Evolutionary conservation across 2,888 invertebrate genomes (phyloP), one percentile per base, ranked within the genome.

Genomic region (Agrotis ipsilon): DNA sequence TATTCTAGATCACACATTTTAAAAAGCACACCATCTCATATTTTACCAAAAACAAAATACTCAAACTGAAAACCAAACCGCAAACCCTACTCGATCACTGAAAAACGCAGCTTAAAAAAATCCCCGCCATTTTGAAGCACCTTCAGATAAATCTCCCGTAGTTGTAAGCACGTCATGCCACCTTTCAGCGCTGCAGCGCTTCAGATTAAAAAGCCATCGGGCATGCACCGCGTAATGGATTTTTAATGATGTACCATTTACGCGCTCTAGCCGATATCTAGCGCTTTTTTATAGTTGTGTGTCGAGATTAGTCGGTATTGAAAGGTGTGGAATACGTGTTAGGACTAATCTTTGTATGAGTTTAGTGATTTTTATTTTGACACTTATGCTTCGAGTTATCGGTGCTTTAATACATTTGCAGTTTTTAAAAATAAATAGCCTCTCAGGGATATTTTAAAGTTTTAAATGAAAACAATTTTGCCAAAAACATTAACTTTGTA

Each of bases 151-250:
- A 81, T 74, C 83, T 51, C 48, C 21, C 74, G 55, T 75, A 73
- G 65, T 71, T 65, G 67, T 68, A 66, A 76, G 67, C 63, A 70
- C 72, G 62, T 75, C 75, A 72, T 73, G 73, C 49, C 60, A 80
- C 75, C 69, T 69, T 79, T 78, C 73, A 83, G 75, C 81, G 68
- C 63, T 82, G 79, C 82, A 78, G 51, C 64, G 79, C 72, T 73
- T 76, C 76, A 90, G 89, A 92, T 92, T 91, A 92, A 90, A 90
- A 88, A 87, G 82, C 86, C 87, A 89, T 92, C 88, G 86, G 76
- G 82, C 82, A 86, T 90, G 90, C 90, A 87, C 63, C 75, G 80
- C 83, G 89, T 93, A 93, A 93, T 93, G 92, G 88, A 80, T 91
- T 92, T 91, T 89, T 93, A 92, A 93, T 93, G 92, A 85, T 68